Conservation (phyloP, 2,888 invertebrate species). For the Sphaerophoria taeniata region DNA sequence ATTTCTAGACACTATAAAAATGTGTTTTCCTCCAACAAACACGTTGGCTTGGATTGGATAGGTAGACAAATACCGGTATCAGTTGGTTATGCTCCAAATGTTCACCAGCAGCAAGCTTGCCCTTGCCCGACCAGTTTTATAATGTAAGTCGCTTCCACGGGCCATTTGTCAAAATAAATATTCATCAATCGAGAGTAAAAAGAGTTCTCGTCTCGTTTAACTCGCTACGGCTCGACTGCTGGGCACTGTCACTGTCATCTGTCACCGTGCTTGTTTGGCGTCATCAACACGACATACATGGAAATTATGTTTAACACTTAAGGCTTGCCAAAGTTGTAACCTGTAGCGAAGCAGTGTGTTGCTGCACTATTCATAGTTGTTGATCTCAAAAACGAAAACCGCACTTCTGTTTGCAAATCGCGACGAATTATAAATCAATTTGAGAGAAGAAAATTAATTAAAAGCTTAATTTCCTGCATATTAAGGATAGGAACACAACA, state of each 20-base stretch:
- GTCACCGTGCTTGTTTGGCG: conserved; percentile 24
- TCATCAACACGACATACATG: neutral
- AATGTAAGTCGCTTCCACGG: conserved; percentile 4
- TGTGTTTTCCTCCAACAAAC: neutral
- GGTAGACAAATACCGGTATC: conserved; percentile 11
- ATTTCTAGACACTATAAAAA: neutral
- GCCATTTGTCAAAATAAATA: conserved; percentile 68
- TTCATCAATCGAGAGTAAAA: conserved; percentile 49
- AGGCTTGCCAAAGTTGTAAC: conserved; percentile 21
- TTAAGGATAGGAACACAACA: conserved; percentile 24
- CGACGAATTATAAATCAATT: conserved; percentile 19
- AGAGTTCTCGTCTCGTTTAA: conserved; percentile 9
- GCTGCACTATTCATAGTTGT: neutral
- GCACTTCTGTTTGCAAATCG: conserved; percentile 37
- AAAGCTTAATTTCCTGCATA: conserved; percentile 51
- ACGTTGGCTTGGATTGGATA: conserved; percentile 18
- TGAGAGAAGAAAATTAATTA: conserved; percentile 54
- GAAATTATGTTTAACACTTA: conserved; percentile 34
- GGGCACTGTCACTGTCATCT: conserved; percentile 26
- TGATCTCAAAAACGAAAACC: conserved; percentile 34
- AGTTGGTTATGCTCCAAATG: conserved; percentile 50
- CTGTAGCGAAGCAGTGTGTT: neutral
- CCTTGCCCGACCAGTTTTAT: conserved; percentile 1
- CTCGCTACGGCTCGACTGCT: conserved; percentile 25
- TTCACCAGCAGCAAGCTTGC: neutral